Conservation (phyloP, 2,113 vertebrate genomes). For the Crotalus helleri region DNA sequence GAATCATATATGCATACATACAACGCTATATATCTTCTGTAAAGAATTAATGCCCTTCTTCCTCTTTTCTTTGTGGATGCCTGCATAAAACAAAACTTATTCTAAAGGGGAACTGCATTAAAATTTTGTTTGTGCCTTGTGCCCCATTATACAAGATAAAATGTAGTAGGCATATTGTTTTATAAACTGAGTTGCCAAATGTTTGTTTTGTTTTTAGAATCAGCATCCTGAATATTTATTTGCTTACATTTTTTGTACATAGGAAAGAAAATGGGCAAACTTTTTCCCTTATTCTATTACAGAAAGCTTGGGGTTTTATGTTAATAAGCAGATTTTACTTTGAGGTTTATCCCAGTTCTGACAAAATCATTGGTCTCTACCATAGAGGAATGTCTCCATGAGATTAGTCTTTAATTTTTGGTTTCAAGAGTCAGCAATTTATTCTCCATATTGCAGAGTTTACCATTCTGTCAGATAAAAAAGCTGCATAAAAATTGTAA, state of each 20-base stretch:
- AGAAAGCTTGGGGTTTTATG: neutral
- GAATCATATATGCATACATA: neutral
- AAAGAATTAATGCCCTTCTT: neutral
- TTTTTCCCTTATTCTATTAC: neutral
- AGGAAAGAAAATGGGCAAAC: neutral
- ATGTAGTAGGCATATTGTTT: neutral
- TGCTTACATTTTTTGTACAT: neutral
- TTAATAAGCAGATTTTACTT: neutral
- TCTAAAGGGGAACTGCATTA: neutral
- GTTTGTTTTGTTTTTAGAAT: neutral
- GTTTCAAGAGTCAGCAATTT: neutral
- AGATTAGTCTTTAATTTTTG: neutral
- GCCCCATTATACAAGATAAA: neutral
- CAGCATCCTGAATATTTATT: neutral
- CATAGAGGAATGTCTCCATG: neutral
- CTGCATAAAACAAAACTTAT: neutral
- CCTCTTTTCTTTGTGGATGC: neutral
- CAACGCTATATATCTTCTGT: neutral
- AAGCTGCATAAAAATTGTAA: neutral
- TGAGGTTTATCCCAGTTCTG: neutral
- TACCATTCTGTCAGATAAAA: slow-evolving; percentile 13
- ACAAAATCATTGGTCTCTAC: neutral
- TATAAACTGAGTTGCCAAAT: neutral
- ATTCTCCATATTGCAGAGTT: neutral
- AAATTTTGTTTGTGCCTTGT: neutral